Evolutionary conservation across 2,888 invertebrate species (phyloP), one percentile per base, ranked within the genome.

Genomic region (Cataglyphis altisquamis): DNA sequence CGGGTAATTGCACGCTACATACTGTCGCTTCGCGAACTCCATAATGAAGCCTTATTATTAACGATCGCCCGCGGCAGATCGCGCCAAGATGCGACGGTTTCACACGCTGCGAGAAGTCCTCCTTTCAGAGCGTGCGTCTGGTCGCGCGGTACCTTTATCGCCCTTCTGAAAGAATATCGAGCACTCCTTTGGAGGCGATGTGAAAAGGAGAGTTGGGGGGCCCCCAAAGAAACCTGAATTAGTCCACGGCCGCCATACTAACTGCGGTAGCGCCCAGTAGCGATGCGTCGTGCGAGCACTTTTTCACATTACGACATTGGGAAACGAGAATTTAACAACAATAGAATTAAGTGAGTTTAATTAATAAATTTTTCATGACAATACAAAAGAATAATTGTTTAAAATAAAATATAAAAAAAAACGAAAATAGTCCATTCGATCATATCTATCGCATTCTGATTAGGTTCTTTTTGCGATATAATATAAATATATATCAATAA

Each of bases 1-100:
- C 88, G 83, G 82, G 88, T 90, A 89, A 89, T 90, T 89, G 89
- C 88, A 90, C 86, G 90, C 85, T 87, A 84, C 84, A 84, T 84
- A 86, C 86, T 84, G 86, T 83, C 84, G 86, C 87, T 88, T 84
- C 86, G 86, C 84, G 84, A 64, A 70, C 81, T n/a, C n/a, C 82
- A 85, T 90, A 90, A 90, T 90, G 84, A 84, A 86, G 83, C 86
- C 80, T 87, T 84, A 88, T 90, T 90, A 90, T 90, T 86, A 87
- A 86, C 83, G 87, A 90, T 87, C 67, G 90, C 89, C 87, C 84
- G 87, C 88, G 85, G 89, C 89, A 72, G 78, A 89, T 84, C 87
- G 85, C 82, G 78, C 62, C 87, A 82, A 52, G 48, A n/a, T 52
- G 48, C 48, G 48, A 85, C 81, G 82, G 82, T 89, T 87, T 86